phyloP scores from a whole-genome alignment of 1,140 invertebrate species.

The Diorhabda sublineata region DNA sequence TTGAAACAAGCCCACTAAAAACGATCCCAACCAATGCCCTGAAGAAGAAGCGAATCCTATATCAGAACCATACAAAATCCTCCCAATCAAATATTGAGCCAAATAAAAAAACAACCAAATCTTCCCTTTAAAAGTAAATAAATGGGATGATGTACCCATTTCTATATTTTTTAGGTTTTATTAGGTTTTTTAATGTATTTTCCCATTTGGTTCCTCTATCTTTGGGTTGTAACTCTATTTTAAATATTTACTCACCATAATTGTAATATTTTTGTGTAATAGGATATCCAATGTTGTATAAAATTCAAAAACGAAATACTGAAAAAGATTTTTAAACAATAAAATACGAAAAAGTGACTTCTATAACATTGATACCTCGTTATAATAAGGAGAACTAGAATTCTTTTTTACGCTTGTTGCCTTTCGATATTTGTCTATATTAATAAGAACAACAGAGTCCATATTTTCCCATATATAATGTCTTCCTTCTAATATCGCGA shows the following conservation, averaged over 20 bases:
- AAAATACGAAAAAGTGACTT: not conserved
- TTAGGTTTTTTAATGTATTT: too few relatives aligned
- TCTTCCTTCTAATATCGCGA: slow-evolving; percentile 53
- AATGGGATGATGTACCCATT: too few relatives aligned
- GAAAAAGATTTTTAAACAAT: slow-evolving; percentile 32
- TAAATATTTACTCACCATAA: slow-evolving; percentile 47
- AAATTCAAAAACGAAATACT: slow-evolving; percentile 69
- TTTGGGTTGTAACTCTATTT: too few relatives aligned
- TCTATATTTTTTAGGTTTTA: too few relatives aligned
- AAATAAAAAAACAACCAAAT: too few relatives aligned
- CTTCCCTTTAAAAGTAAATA: too few relatives aligned
- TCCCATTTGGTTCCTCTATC: too few relatives aligned
- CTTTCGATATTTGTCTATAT: slow-evolving; percentile 53
- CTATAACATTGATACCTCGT: slow-evolving; percentile 50
- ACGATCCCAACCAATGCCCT: too few relatives aligned
- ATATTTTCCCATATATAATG: slow-evolving; percentile 50
- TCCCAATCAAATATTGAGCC: too few relatives aligned
- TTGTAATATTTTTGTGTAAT: slow-evolving; percentile 46
- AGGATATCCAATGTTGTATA: slow-evolving; percentile 50
- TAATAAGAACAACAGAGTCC: slow-evolving; percentile 55
- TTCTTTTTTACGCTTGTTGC: slow-evolving; percentile 51
- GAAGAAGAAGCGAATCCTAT: too few relatives aligned
- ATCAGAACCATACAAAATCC: too few relatives aligned
- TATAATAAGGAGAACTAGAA: slow-evolving; percentile 57
- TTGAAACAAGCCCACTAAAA: too few relatives aligned